Evolutionary conservation across 2,888 invertebrate species (phyloP).

Genomic region (Thymelicus lineola): DNA sequence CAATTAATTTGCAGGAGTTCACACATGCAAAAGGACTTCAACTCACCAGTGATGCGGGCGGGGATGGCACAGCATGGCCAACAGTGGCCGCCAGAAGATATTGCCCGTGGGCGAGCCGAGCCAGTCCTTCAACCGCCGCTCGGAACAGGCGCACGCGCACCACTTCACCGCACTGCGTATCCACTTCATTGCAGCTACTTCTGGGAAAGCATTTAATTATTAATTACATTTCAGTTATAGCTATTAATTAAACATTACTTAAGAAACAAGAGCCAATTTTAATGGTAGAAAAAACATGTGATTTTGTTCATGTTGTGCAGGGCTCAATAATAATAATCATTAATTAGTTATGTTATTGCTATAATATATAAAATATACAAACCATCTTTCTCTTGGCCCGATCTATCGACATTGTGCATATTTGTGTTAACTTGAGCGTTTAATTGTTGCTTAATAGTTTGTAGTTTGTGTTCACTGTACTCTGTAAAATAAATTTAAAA

Average conservation of each 20-base stretch:
- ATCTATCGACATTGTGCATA: constrained; percentile 14
- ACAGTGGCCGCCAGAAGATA: constrained; percentile 93
- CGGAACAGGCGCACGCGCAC: constrained; percentile 92
- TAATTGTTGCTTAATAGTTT: constrained; percentile 53
- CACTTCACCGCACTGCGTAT: constrained; percentile 88
- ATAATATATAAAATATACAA: constrained; percentile 15
- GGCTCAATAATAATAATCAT: too few relatives aligned
- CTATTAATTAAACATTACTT: not conserved
- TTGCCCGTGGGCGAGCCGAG: constrained; percentile 90
- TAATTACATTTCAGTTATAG: not conserved
- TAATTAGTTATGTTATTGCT: too few relatives aligned
- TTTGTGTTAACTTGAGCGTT: constrained; percentile 13
- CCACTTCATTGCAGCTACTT: constrained; percentile 61
- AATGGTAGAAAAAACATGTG: too few relatives aligned
- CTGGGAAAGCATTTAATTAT: constrained; percentile 5
- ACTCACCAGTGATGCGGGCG: constrained; percentile 69
- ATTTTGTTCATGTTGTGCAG: too few relatives aligned
- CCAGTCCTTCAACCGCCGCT: constrained; percentile 94
- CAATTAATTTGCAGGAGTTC: too few relatives aligned
- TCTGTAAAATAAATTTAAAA: constrained; percentile 54
- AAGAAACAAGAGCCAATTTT: too few relatives aligned
- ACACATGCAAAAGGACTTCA: too few relatives aligned
- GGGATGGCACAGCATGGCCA: constrained; percentile 90
- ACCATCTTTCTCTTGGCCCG: constrained; percentile 49
- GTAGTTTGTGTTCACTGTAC: constrained; percentile 69